Conservation (phyloP, 2,797 vertebrate genomes). For the Taenioides sp. region DNA sequence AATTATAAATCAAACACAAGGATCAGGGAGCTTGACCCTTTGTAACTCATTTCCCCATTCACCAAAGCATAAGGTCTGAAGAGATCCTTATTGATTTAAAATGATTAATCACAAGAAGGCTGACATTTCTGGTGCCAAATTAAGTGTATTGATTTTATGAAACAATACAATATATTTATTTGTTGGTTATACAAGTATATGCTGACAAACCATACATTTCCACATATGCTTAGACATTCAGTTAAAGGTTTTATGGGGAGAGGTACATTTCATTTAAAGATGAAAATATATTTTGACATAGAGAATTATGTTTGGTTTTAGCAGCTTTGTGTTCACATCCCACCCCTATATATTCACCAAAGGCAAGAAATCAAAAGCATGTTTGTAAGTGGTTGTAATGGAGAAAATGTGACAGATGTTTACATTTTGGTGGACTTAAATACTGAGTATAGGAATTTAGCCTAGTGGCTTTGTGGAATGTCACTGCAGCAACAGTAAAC, state of each 20-base stretch:
- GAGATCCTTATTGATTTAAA: neutral
- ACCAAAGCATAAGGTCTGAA: neutral
- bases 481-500: slow-evolving; percentile 26
- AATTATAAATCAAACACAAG: slow-evolving; percentile 51
- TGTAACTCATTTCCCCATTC: slow-evolving; percentile 23
- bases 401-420: neutral
- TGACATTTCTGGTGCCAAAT: neutral
- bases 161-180: slow-evolving; percentile 31
- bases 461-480: neutral
- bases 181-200: slow-evolving; percentile 47
- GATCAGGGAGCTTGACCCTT: slow-evolving; percentile 42
- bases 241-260: slow-evolving; percentile 6
- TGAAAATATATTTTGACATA: slow-evolving; percentile 14
- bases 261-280: neutral
- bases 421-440: too few relatives aligned
- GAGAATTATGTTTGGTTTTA: slow-evolving; percentile 10
- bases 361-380: neutral
- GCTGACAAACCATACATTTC: slow-evolving; percentile 13
- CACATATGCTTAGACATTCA: neutral
- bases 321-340: neutral
- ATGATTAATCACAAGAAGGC: neutral
- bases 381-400: neutral
- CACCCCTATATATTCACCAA: slow-evolving; percentile 10
- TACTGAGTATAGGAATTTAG: neutral
- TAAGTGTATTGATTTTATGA: slow-evolving; percentile 1